Evolutionary conservation across 2,888 invertebrate species (phyloP).

Genomic region (Amiota mariae): DNA sequence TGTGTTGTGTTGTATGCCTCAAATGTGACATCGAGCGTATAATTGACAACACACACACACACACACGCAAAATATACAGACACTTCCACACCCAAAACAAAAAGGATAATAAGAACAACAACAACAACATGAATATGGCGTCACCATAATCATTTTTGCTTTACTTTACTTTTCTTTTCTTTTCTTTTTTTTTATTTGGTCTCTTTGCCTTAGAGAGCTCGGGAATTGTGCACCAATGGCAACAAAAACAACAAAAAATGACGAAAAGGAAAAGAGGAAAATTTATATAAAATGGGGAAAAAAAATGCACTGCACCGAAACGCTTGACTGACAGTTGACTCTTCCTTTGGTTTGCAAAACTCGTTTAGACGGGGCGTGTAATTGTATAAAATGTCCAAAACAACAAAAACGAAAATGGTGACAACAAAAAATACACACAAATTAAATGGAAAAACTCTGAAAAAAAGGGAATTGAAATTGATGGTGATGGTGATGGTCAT

Average conservation of each 20-base stretch:
- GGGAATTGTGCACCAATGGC: neutral
- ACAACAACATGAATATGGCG: neutral
- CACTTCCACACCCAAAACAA: neutral
- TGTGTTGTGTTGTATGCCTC: neutral
- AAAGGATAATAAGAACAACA: neutral
- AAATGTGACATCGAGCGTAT: constrained; percentile 21
- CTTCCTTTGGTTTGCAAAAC: neutral
- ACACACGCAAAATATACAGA: neutral
- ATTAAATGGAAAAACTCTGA: neutral
- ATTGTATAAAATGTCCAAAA: neutral
- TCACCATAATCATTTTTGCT: neutral
- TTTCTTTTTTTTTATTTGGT: neutral
- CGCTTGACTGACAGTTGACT: neutral
- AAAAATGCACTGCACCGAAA: neutral
- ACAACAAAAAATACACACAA: neutral
- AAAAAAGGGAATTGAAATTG: too few relatives aligned
- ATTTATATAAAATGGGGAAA: neutral
- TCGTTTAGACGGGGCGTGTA: constrained; percentile 13
- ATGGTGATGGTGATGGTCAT: too few relatives aligned
- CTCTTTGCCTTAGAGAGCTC: neutral
- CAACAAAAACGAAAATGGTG: neutral
- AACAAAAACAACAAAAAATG: neutral
- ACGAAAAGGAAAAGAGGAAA: constrained; percentile 3
- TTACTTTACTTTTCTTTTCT: neutral
- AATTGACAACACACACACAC: constrained; percentile 9